Evolutionary conservation across 2,113 vertebrate genomes (phyloP), one percentile per base, ranked within the genome.

Genomic region (Trematocara stigmaticum): DNA sequence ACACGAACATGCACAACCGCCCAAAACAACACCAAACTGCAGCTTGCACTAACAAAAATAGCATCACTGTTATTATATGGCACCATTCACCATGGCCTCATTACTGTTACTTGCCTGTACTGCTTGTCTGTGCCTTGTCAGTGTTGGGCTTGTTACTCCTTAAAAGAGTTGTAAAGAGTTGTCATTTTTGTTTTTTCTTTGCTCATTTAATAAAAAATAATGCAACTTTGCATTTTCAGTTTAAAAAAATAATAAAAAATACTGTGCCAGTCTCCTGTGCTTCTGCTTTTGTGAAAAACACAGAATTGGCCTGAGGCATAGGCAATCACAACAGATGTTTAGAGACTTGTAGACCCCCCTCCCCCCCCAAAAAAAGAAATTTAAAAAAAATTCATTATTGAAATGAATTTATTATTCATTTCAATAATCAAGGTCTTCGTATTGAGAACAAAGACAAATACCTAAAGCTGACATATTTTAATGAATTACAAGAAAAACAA

Each of bases 371-470:
- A 29, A 29, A 29, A 29, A 29, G 4, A 29, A 26, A 26, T 26
- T 26, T 4, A 4, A 26, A 26, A 26, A 26, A 26, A 16, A 59
- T 16, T 59, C 9, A 59, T 59, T 59, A 34, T 59, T 59, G 29
- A 59, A 59, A 59, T 59, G 4, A 6, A 59, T 34, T 59, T 59
- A 34, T 59, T 10, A 59, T 59, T 59, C 29, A 59, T 59, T 34
- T 59, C 56, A 34, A 10, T 59, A 59, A 59, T 59, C 29, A 59
- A 59, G 57, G 3, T 61, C 29, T 61, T 61, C 34, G 57, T 34
- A 61, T 61, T 61, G 29, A 34, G 29, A 61, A 61, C 29, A 61
- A 61, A 34, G 29, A 34, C 57, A 61, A 61, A 61, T 61, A 61
- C 29, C 29, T 0, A 34, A 61, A 61, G 57, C 57, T 18, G 57